phyloP scores from a whole-genome alignment of 2,888 invertebrate species.

The Epirrhoe tristata region DNA sequence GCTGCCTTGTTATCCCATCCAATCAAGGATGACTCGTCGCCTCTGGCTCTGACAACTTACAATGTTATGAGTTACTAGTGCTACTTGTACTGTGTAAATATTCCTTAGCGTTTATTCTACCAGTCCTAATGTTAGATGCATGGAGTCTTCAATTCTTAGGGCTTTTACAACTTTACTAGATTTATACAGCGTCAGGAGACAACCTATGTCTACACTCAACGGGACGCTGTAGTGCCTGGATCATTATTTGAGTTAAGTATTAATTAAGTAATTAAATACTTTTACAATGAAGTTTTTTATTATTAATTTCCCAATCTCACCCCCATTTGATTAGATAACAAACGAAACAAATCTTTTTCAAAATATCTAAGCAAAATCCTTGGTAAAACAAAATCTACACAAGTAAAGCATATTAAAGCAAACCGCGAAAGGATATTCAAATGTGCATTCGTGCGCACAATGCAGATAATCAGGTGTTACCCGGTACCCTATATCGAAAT shows the following conservation, averaged over 20 bases:
- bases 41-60: conserved; percentile 2
- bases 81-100: conserved; percentile 16
- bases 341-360: too few relatives aligned
- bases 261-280: too few relatives aligned
- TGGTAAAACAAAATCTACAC: not conserved
- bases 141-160: too few relatives aligned
- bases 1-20: conserved; percentile 20
- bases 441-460: conserved; percentile 48
- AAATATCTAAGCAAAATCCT: not conserved
- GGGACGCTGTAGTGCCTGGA: too few relatives aligned
- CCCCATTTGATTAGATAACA: too few relatives aligned
- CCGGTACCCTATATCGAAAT: conserved; percentile 78
- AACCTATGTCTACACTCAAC: too few relatives aligned
- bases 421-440: conserved; percentile 27
- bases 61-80: conserved; percentile 6
- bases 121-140: not conserved
- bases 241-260: too few relatives aligned
- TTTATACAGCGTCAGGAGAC: too few relatives aligned
- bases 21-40: conserved; percentile 18
- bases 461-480: conserved; percentile 81
- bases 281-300: too few relatives aligned
- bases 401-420: not conserved
- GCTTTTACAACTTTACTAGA: too few relatives aligned
- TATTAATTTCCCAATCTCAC: too few relatives aligned
- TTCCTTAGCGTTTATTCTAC: not conserved